Conservation (phyloP, 2,797 vertebrate genomes). For the Acanthornis magna region DNA sequence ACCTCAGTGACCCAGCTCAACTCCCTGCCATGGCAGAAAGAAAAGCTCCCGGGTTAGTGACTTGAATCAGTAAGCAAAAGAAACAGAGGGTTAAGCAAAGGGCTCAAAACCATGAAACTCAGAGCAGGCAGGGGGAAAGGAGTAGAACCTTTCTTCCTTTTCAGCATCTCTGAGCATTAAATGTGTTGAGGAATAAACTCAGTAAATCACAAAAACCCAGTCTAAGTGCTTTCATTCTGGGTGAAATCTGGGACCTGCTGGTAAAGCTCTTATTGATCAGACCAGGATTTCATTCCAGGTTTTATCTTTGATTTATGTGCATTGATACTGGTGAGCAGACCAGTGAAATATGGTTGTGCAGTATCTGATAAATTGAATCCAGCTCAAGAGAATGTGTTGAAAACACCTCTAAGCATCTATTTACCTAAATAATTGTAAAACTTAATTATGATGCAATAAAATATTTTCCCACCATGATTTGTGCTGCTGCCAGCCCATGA, state of each 20-base stretch:
- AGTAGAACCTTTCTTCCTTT: neutral
- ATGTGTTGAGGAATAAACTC: neutral
- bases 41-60: neutral
- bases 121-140: neutral
- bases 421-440: constrained; percentile 50
- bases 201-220: neutral
- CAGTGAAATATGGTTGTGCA: neutral
- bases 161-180: neutral
- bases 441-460: constrained; percentile 51
- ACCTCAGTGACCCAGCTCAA: neutral
- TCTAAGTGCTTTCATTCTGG: neutral
- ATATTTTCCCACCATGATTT: constrained; percentile 53
- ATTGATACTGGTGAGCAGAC: neutral
- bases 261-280: neutral
- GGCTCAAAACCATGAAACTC: neutral
- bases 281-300: neutral
- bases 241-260: neutral
- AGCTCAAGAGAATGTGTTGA: neutral
- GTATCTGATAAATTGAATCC: neutral
- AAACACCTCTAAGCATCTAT: constrained; percentile 15
- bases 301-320: neutral
- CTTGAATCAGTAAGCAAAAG: neutral
- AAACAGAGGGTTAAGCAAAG: neutral
- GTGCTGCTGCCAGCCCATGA: constrained; percentile 23
- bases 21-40: neutral